Conservation (phyloP, 2,888 invertebrate genomes). For the Nysson spinosus region DNA sequence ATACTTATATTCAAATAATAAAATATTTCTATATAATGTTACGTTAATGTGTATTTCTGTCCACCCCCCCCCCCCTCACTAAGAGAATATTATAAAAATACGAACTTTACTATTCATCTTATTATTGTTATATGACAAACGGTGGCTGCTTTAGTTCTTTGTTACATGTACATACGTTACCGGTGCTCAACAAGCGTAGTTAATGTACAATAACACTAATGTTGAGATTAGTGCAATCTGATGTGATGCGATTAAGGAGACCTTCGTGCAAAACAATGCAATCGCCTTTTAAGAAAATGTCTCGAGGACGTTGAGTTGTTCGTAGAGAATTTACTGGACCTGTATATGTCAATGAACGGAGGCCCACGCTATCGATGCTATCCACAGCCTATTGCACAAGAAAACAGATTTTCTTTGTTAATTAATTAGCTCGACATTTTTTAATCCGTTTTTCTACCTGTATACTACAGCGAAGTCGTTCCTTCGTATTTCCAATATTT, state of each 20-base stretch:
- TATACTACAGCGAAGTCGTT: constrained; percentile 69
- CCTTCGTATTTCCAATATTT: constrained; percentile 64
- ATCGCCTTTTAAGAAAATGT: constrained; percentile 70
- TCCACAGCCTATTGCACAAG: constrained; percentile 66
- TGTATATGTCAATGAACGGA: constrained; percentile 71
- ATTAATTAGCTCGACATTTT: too few species aligned
- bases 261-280: constrained; percentile 73
- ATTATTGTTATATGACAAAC: too few species aligned
- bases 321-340: constrained; percentile 73
- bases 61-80: too few species aligned
- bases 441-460: constrained; percentile 60
- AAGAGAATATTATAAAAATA: too few species aligned
- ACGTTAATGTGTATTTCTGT: too few species aligned
- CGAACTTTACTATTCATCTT: too few species aligned
- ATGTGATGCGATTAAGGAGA: constrained; percentile 68
- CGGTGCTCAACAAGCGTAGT: constrained; percentile 3
- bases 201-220: constrained; percentile 71
- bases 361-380: constrained; percentile 62
- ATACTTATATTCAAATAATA: constrained; percentile 63
- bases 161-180: background rate
- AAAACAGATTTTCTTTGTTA: constrained; percentile 20
- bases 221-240: constrained; percentile 66
- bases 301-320: constrained; percentile 70
- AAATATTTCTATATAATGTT: constrained; percentile 50
- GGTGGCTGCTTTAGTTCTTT: too few species aligned